Base-by-base conservation (phyloP, 2,888 invertebrate species). In the Patella ulyssiponensis region DNA sequence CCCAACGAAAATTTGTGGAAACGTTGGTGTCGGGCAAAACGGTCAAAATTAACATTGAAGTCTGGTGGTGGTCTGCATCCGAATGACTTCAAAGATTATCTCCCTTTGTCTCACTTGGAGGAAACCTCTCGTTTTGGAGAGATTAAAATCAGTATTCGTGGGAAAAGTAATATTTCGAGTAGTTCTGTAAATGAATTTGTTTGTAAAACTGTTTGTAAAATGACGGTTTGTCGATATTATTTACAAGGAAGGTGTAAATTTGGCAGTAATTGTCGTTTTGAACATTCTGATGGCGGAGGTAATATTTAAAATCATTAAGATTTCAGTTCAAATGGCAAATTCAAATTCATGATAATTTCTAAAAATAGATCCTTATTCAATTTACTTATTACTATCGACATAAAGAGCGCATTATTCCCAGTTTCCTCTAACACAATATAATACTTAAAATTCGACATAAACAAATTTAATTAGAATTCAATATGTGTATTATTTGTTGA, bases 161-260 rank as follows among this genome's bases (percentile, higher is more conserved):
- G 44, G 44, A 44, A 44, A 44, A 44, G 44, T 44, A 44, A 44
- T 95, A 95, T 95, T 95, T 95, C 70, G 74, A 20, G 81, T 75
- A 51, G 56, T 23, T 73, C 17, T 51, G 17, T 70, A 9, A 44
- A 44, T 44, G 9, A 44, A 4, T 44, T 44, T 44, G 9, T 44
- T 44, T 44, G 33, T 33, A 33, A 33, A 5, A 33, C 33, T 4
- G 33, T 74, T 2, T 14, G 15, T 27, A 77, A 64, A 23, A 87
- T 88, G 88, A 79, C 76, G 52, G 79, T 87, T 3, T 88, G 88
- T 82, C 80, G 79, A 71, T 88, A 79, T 83, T 88, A 84, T 73
- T 72, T 85, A 73, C 83, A 86, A 77, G 85, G 85, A 23, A 75
- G 80, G 33, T 88, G 88, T 74, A 79, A 79, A 52, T 87, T 78